These are phyloP conservation scores for Pyrrhosoma nymphula DNA, from an alignment of 2,888 invertebrate species.

Conservation along the genomic window DNA sequence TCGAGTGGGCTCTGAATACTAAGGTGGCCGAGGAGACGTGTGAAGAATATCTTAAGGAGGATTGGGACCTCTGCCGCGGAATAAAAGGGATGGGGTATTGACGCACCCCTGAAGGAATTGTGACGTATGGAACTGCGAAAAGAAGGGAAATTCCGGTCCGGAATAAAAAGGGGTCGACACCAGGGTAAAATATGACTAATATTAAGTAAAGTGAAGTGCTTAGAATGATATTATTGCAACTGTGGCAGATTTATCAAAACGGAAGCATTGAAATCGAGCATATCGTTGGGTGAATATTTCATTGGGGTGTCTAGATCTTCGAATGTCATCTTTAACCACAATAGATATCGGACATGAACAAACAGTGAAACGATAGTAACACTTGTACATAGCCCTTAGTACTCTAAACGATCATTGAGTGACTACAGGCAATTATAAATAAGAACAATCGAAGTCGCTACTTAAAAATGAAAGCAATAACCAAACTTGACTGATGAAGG, in stretches of 20 bases:
- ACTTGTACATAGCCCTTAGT: too few species aligned
- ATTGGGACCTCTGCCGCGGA: slow-evolving; percentile 22
- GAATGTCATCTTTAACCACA: too few species aligned
- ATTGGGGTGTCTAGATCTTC: too few species aligned
- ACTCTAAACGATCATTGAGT: too few species aligned
- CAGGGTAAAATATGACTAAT: not conserved
- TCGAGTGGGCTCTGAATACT: not conserved
- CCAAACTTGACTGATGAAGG: too few species aligned
- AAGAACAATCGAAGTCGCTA: too few species aligned
- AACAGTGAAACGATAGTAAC: too few species aligned
- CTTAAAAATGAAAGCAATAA: too few species aligned
- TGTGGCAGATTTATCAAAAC: not conserved
- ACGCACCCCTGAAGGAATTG: slow-evolving; percentile 20
- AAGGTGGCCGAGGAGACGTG: not conserved
- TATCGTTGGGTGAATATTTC: too few species aligned
- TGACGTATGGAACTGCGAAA: slow-evolving; percentile 31
- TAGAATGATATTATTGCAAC: not conserved
- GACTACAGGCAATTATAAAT: too few species aligned
- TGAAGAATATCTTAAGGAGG: slow-evolving; percentile 35
- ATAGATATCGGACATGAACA: too few species aligned
- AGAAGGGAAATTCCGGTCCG: not conserved
- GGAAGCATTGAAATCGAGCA: too few species aligned
- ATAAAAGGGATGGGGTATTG: slow-evolving; percentile 31
- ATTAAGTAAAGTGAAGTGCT: not conserved
- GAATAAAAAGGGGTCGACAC: not conserved